Evolutionary conservation across 2,797 vertebrate genomes (phyloP).

Genomic region (Ptychadena robeensis): DNA sequence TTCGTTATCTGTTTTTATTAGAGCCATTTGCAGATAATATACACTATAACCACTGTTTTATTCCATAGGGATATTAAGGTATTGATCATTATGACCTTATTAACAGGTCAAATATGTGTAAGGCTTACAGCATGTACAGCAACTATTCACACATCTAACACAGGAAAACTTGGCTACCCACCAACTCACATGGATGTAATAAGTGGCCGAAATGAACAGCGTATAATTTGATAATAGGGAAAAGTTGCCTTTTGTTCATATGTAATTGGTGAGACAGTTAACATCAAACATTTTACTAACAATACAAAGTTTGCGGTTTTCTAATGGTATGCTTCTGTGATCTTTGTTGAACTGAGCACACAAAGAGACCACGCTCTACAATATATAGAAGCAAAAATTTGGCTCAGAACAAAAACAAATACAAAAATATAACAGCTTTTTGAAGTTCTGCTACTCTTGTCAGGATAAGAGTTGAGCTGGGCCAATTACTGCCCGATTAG

Average conservation of each 20-base stretch:
- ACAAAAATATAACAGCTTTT: neutral
- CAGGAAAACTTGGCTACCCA: slow-evolving; percentile 7
- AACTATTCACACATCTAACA: slow-evolving; percentile 1
- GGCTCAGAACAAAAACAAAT: neutral
- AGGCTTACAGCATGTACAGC: neutral
- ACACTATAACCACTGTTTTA: too few relatives aligned
- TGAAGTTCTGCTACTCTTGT: neutral
- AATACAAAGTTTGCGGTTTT: slow-evolving; percentile 5
- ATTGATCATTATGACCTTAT: too few relatives aligned
- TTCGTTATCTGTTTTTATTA: too few relatives aligned
- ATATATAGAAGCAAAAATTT: neutral
- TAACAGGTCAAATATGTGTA: too few relatives aligned
- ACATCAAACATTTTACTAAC: slow-evolving; percentile 27
- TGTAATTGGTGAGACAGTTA: slow-evolving; percentile 26
- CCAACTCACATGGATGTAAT: slow-evolving; percentile 32
- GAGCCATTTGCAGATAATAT: too few relatives aligned
- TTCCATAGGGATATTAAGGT: too few relatives aligned
- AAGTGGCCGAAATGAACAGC: slow-evolving; percentile 1
- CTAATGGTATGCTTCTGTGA: slow-evolving; percentile 8
- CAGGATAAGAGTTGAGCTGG: neutral
- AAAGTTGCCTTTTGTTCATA: slow-evolving; percentile 14
- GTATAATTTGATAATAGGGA: slow-evolving; percentile 12
- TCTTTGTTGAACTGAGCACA: neutral
- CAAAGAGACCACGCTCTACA: neutral
- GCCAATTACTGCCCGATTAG: too few relatives aligned